Conservation (phyloP, 2,113 vertebrate species). For the Scophthalmus maximus region DNA sequence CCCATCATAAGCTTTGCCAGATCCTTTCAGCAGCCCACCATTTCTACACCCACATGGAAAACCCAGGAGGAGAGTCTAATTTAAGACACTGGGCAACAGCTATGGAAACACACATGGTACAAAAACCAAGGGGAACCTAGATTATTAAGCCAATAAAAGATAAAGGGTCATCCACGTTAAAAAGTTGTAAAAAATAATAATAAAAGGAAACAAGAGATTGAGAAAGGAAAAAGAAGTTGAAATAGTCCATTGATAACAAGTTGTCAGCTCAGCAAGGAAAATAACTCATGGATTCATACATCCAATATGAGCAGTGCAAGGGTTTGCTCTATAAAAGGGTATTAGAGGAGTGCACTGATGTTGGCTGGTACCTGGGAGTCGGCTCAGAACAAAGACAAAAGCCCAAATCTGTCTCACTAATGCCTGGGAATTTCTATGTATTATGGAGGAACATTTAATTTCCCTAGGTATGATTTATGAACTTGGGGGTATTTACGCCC, state of each 20-base stretch:
- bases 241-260: not conserved
- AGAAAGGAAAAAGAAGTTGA: not conserved
- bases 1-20: conserved; percentile 74
- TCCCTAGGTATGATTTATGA: conserved; percentile 64
- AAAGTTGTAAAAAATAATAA: conserved; percentile 14
- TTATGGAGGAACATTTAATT: conserved; percentile 62
- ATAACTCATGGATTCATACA: conserved; percentile 3
- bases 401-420: conserved; percentile 57
- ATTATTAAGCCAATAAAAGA: conserved; percentile 43
- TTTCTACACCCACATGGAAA: conserved; percentile 75
- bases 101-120: conserved; percentile 57
- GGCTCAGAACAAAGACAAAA: conserved; percentile 49
- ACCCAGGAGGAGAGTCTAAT: conserved; percentile 70
- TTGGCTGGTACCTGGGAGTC: conserved; percentile 38
- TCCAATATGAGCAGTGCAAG: conserved; percentile 10
- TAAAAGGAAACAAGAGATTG: not conserved
- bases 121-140: conserved; percentile 30
- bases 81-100: conserved; percentile 68
- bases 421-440: conserved; percentile 51
- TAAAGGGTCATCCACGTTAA: conserved; percentile 5
- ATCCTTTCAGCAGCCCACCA: conserved; percentile 72
- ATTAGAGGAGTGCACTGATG: conserved; percentile 36
- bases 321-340: conserved; percentile 8
- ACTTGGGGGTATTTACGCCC: conserved; percentile 60
- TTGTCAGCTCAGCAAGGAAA: not conserved